Base-by-base conservation (phyloP, 2,797 vertebrate species). In the Rhinichthys osculus region DNA sequence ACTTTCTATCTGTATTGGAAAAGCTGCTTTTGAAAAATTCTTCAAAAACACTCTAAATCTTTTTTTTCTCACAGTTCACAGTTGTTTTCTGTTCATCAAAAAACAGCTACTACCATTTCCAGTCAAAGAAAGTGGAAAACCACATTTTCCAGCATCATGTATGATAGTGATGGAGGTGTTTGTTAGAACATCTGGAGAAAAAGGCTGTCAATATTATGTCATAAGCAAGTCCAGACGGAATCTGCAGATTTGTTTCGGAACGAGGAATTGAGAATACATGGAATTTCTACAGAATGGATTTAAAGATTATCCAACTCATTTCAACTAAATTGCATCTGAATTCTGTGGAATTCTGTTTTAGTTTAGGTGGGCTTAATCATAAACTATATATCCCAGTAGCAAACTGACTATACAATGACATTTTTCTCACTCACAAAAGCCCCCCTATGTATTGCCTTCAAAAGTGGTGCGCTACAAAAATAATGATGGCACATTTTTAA, bases 401-500 rank as follows among this genome's bases (percentile, higher is more conserved):
- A 67, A 67, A 40, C 33, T 21, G 21, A 76, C 70, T 5, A 52
- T 21, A 8, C 9, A 66, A 57, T 23, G 13, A 30, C 59, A 30
- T 30, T 33, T 71, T 52, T 47, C 76, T 85, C n/a, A 54, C 17
- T 64, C 47, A 71, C 40, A 42, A 57, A 42, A 40, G 78, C 21
- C 27, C 44, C 72, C 59, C 47, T 6, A 67, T 40, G 67, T 57
- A 50, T n/a, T 73, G 47, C 14, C 40, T 79, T 86, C 19, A 77
- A 35, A 72, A 73, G 82, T 19, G 38, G 27, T 11, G 33, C 84
- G 86, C 88, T 82, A 86, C 83, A 88, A 95, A 95, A 95, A 95
- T 94, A 93, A 96, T 94, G 94, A 91, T 85, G 86, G 89, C 88
- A 90, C 91, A 93, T 94, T 94, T 95, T 95, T 95, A 95, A 95